Base-by-base conservation (phyloP, 1,140 invertebrate species). In the Lordiphosa collinella region DNA sequence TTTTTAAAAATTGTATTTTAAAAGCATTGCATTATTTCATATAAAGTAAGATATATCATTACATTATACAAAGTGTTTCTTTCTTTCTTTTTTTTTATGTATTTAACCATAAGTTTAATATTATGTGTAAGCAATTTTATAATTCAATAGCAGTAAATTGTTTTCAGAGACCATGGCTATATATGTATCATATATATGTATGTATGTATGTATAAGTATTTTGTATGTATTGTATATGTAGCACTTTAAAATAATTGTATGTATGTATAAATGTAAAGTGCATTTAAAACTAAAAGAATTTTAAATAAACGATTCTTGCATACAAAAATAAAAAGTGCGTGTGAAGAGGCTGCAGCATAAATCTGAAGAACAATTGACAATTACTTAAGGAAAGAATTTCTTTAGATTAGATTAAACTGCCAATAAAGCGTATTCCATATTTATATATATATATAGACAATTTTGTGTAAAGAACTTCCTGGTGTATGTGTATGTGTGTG, bases 1-100 rank as follows among this genome's bases (percentile, higher is more conserved):
- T 82, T 80, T 80, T 82, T 76, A 80, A 80, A 80, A 82, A 76
- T 76, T 80, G 78, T 82, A 82, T 82, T 80, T 80, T 80, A 80
- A 80, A 80, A 80, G 76, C 76, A 80, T 80, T 70, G 76, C 71
- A 80, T 82, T 80, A 75, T 65, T 68, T 80, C 70, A 82, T 82
- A 82, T 76, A 80, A 82, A 68, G 76, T 82, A 80, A 62, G 66
- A 82, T 76, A 70, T 80, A 82, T 80, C 65, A 71, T 80, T 80
- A 82, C 76, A 82, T 67, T 82, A 82, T 76, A 82, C 76, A 80
- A 80, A 8, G 70, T 56, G 70, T 71, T 80, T 43, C 35, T 75
- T 80, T 74, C 43, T 67, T 64, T 46, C 3, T 14, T 50, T 35
- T 41, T 43, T 57, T 60, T 54, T 59, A 52, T 52, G 53, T 80